Evolutionary conservation across 2,113 vertebrate genomes (phyloP).

Genomic region (Myanophis thanlyinensis): DNA sequence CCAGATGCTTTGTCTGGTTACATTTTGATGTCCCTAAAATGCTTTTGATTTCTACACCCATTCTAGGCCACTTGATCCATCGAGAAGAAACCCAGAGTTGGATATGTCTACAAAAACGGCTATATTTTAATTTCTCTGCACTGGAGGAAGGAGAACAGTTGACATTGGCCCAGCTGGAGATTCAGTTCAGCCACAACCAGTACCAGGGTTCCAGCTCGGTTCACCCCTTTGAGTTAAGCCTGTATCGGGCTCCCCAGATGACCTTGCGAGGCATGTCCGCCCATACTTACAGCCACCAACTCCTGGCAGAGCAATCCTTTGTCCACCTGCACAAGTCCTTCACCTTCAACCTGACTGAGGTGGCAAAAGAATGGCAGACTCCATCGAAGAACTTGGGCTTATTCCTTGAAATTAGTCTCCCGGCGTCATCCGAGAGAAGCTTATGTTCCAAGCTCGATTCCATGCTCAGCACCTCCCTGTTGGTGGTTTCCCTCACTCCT

Average conservation of each 20-base stretch:
- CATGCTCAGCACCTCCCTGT: conserved; percentile 69
- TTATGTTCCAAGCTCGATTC: conserved; percentile 34
- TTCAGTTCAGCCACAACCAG: conserved; percentile 72
- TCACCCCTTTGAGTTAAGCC: conserved; percentile 67
- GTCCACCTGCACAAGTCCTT: conserved; percentile 64
- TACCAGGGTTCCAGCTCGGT: conserved; percentile 22
- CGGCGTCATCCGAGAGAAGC: fast-evolving
- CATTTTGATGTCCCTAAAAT: background rate
- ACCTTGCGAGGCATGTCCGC: conserved; percentile 53
- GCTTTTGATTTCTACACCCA: background rate
- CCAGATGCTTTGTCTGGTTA: background rate
- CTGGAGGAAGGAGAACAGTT: conserved; percentile 80
- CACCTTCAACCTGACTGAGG: conserved; percentile 74
- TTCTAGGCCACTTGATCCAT: conserved; percentile 53
- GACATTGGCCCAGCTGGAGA: conserved; percentile 82
- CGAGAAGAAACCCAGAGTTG: conserved; percentile 43
- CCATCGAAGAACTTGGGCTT: conserved; percentile 68
- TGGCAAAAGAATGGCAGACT: conserved; percentile 63
- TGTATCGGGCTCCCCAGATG: conserved; percentile 62
- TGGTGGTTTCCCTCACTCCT: conserved; percentile 80
- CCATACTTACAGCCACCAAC: conserved; percentile 42
- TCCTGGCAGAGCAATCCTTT: conserved; percentile 75
- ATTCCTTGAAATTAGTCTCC: conserved; percentile 66
- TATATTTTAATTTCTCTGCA: conserved; percentile 85
- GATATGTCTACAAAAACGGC: conserved; percentile 76